Base-by-base conservation (phyloP, 2,888 invertebrate genomes). In the Nymphalis polychloros region DNA sequence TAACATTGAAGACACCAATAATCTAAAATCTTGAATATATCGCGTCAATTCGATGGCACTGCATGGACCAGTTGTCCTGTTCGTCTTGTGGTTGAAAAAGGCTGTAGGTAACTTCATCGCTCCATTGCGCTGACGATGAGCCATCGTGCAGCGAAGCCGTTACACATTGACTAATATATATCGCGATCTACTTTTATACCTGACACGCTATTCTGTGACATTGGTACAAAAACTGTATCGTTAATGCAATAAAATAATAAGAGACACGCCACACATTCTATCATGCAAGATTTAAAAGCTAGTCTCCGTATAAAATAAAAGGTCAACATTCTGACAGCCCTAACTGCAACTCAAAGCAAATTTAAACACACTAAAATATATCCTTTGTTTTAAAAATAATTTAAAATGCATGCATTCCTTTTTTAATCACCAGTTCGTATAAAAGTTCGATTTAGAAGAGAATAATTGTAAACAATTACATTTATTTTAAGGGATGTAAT, bases 181-280 rank as follows among this genome's bases (percentile, higher is more conserved):
- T 17, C 31, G 17, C 53, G 53, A 55, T 55, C 53, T 27, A 55
- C 31, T 55, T 55, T 55, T 27, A 53, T 27, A 55, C 27, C 31
- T 31, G 31, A 31, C 53, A 55, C 53, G 53, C 53, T 55, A 55
- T 27, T 55, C 31, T 55, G 31, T 31, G 53, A 55, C 53, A 55
- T 27, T 55, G 27, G 50, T 50, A 55, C 17, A 31, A n/a, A 53
- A 55, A 52, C 52, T 16, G 16, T 23, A 23, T 23, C 52, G 19
- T 52, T 41, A 13, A 13, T 41, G 13, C 41, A 19, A 20, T 50
- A 52, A 52, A 23, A 23, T 23, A 23, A 23, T 23, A 23, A 20
- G 50, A 17, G 19, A 52, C 52, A 23, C 13, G 23, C 52, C 16
- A 23, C 23, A 23, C 5, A 13, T 52, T 23, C 8, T 23, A 52